Base-by-base conservation (phyloP, 2,113 vertebrate genomes). In the Nematolebias whitei region DNA sequence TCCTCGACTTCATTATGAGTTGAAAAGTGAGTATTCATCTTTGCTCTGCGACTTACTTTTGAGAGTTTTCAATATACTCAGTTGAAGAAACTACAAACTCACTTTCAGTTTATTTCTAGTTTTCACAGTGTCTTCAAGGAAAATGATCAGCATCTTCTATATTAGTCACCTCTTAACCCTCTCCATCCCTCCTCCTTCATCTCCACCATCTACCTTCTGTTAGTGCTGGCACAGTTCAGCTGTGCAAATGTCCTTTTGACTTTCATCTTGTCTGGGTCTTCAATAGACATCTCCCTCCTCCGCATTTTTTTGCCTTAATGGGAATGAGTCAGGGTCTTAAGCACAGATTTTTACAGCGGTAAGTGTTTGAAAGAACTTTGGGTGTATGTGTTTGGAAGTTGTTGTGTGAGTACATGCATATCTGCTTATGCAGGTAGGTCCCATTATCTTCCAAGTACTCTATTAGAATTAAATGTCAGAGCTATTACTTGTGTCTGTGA, bases 401-500 rank as follows among this genome's bases (percentile, higher is more conserved):
- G 41, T 29, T 38, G 51, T 68, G 74, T 74, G 62, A 41, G 65
- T 45, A 13, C 24, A 61, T 66, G 70, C 22, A 13, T 59, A 24
- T 41, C 26, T 50, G 56, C 39, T 80, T 75, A 78, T 77, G 77
- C 83, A 71, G 76, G 83, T 78, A 56, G 76, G 74, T 79, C 58
- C 80, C 70, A 83, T 88, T 90, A 83, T 79, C 84, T 77, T 76
- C 83, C 56, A 51, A 44, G 62, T 83, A 44, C 80, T 85, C 90
- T 76, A 85, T 91, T 87, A 78, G 80, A 86, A 83, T 69, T 56
- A 90, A 92, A 92, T 92, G 92, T 92, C 92, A 91, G 70, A 87
- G 73, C 56, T 72, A 93, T 92, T 92, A 90, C 82, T 78, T 86
- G 76, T n/a, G 49, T 68, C 45, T 78, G 80, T 91, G 88, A 90